These are phyloP conservation scores for Proales similis DNA, from an alignment of 1,140 invertebrate species.

Conservation along the genomic window DNA sequence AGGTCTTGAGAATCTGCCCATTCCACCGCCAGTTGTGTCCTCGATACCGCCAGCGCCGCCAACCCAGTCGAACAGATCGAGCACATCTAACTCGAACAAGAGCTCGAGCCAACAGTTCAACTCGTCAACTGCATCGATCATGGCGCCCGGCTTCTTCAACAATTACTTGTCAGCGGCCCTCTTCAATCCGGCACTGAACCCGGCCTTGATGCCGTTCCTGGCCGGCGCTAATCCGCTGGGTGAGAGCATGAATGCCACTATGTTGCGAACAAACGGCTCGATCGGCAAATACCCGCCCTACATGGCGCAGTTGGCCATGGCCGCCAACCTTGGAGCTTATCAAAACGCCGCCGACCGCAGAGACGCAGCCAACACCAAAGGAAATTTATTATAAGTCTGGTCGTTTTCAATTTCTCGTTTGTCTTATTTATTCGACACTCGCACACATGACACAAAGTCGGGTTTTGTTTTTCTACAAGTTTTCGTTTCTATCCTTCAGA, in stretches of 20 bases:
- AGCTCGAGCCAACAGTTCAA: background rate
- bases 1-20: constrained; percentile 30
- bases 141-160: too few relatives aligned
- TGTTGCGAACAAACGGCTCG: too few relatives aligned
- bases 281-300: too few relatives aligned
- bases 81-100: background rate
- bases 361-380: too few relatives aligned
- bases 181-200: constrained; percentile 27
- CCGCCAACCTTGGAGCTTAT: constrained; percentile 33
- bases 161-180: constrained; percentile 17
- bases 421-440: too few relatives aligned
- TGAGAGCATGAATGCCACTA: background rate
- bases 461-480: too few relatives aligned
- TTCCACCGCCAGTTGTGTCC: constrained; percentile 19
- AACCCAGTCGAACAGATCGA: background rate
- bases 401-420: too few relatives aligned
- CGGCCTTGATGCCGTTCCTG: constrained; percentile 28
- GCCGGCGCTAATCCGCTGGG: constrained; percentile 5
- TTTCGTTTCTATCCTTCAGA: too few relatives aligned
- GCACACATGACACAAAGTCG: too few relatives aligned
- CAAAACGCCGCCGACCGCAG: too few relatives aligned
- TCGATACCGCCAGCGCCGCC: constrained; percentile 17
- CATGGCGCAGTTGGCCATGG: constrained; percentile 13
- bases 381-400: too few relatives aligned
- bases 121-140: background rate